A percentile compares a stretch with the other conserved stretches of the same genome.
These are phyloP conservation scores for Polyommatus icarus DNA, from an alignment of 2,888 invertebrate genomes.

Conservation along the genomic window DNA sequence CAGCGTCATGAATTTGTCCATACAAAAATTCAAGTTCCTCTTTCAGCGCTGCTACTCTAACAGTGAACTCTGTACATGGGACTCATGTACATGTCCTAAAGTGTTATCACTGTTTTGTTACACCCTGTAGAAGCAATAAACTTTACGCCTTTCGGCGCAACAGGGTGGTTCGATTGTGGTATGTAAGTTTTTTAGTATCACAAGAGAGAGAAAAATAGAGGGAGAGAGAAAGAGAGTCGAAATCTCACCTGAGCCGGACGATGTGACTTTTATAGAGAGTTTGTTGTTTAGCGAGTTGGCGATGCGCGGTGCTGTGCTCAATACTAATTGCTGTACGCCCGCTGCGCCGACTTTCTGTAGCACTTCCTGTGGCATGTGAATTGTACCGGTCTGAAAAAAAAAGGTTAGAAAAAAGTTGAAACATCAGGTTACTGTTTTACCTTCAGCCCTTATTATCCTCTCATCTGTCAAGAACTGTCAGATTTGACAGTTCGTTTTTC, in stretches of 20 bases:
- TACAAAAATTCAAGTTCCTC: too few species aligned
- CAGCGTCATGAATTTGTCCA: too few species aligned
- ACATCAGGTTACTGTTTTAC: neutral
- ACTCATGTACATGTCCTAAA: too few species aligned
- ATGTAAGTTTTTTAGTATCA: neutral
- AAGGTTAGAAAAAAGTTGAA: neutral
- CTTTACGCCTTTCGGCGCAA: too few species aligned
- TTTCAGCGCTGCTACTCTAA: too few species aligned
- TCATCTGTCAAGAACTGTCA: too few species aligned
- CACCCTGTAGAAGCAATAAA: too few species aligned
- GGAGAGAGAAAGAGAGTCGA: neutral
- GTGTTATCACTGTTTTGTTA: too few species aligned
- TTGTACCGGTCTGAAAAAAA: conserved; percentile 77
- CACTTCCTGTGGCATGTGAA: conserved; percentile 79
- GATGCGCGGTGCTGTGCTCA: conserved; percentile 70
- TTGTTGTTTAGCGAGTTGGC: conserved; percentile 76
- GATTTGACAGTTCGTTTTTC: too few species aligned
- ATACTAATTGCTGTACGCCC: conserved; percentile 68
- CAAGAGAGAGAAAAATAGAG: neutral
- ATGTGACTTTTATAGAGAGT: conserved; percentile 85
- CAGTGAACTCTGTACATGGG: too few species aligned
- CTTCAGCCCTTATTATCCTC: neutral
- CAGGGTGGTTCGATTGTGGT: too few species aligned
- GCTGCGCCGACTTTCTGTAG: conserved; percentile 75
- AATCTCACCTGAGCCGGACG: conserved; percentile 65